Evolutionary conservation across 1,140 invertebrate genomes (phyloP).

Genomic region (Rhagoletis zephyria): DNA sequence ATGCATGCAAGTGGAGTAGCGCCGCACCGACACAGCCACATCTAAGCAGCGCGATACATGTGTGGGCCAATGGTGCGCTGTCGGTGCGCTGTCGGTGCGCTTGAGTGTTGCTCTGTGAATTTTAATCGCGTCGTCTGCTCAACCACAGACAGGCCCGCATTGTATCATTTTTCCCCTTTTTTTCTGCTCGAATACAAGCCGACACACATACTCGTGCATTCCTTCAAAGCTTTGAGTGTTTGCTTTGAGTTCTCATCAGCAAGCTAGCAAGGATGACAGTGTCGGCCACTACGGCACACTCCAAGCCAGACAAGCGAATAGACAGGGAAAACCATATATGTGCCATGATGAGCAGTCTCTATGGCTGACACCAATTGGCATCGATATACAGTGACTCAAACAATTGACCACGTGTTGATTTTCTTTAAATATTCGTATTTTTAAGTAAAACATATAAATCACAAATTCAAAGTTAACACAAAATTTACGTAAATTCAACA

Average conservation of each 20-base stretch:
- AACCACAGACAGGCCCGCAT: not conserved
- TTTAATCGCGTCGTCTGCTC: constrained; percentile 44
- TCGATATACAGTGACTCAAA: not conserved
- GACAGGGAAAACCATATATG: not conserved
- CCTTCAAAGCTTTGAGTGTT: constrained; percentile 11
- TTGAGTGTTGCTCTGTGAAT: constrained; percentile 11
- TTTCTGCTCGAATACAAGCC: not conserved
- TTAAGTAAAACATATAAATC: too few species aligned
- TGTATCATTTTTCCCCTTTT: not conserved
- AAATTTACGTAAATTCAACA: too few species aligned
- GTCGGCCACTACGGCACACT: not conserved
- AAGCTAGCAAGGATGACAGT: not conserved
- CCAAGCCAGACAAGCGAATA: not conserved
- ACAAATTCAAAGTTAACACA: too few species aligned
- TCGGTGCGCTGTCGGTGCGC: not conserved
- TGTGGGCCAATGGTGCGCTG: not conserved
- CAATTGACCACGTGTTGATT: too few species aligned
- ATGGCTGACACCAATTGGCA: constrained; percentile 19
- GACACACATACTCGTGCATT: not conserved
- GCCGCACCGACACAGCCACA: not conserved
- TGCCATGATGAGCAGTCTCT: not conserved
- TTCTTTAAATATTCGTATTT: too few species aligned
- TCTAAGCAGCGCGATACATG: not conserved
- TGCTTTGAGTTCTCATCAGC: constrained; percentile 19
- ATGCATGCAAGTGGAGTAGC: constrained; percentile 2